Conservation (phyloP, 2,113 vertebrate species). For the Salvelinus fontinalis region DNA sequence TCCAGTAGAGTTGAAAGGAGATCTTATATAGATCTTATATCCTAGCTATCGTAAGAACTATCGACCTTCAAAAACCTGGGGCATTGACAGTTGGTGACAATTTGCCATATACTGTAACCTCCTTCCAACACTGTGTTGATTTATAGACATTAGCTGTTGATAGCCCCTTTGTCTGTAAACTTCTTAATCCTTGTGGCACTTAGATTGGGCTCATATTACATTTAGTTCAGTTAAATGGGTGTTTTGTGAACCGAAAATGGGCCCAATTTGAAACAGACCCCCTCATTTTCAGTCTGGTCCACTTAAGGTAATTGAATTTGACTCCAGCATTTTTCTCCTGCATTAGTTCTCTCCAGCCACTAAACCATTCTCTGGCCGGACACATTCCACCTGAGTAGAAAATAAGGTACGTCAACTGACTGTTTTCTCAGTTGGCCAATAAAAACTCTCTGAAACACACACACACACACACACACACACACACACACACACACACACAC, state of each 20-base stretch:
- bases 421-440: constrained; percentile 26
- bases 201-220: constrained; percentile 49
- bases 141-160: constrained; percentile 43
- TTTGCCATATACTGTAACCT: constrained; percentile 46
- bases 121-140: constrained; percentile 34
- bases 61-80: constrained; percentile 27
- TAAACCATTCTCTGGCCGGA: constrained; percentile 23
- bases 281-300: constrained; percentile 55
- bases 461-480: constrained; percentile 4
- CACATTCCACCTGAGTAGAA: constrained; percentile 34
- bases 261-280: constrained; percentile 61
- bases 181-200: constrained; percentile 43
- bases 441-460: constrained; percentile 24
- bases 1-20: not conserved
- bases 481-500: constrained; percentile 22
- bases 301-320: constrained; percentile 71
- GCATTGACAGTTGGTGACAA: constrained; percentile 48
- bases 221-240: constrained; percentile 48
- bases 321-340: constrained; percentile 49
- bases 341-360: constrained; percentile 25
- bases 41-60: constrained; percentile 19
- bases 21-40: not conserved
- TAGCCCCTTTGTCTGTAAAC: constrained; percentile 45
- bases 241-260: constrained; percentile 56
- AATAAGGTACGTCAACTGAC: constrained; percentile 27